Evolutionary conservation across 2,113 vertebrate species (phyloP), one percentile per base, ranked within the genome.

Genomic region (Eonycteris spelaea): DNA sequence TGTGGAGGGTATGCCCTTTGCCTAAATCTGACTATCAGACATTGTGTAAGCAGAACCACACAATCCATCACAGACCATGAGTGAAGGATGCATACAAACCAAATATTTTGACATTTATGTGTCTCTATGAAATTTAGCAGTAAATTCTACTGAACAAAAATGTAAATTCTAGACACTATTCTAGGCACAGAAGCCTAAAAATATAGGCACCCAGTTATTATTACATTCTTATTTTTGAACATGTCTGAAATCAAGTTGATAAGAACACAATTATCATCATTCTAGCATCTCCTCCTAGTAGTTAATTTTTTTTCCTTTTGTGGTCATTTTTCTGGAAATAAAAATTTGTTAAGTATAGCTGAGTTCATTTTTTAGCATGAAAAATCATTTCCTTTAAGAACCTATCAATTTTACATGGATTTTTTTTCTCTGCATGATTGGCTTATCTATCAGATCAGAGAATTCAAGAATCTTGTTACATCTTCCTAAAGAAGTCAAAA

Each of bases 401-500:
- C 11, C 12, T 78, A 91, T 4, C 48, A 78, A 13, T 30, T 86
- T 79, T 70, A 45, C 26, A 57, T 63, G 3, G 8, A 21, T 92
- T 89, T 59, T 78, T 75, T 77, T 59, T 59, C 57, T 43, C 3
- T 70, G 21, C 1, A 43, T 79, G 78, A 67, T 38, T 92, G 57
- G 22, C 22, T 75, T 16, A 92, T 59, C 11, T 77, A 55, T 70
- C 71, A 93, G 35, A 43, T 16, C 11, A 59, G 45, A 95, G 40
- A 74, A 86, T 95, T 89, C 13, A 51, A 68, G 26, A 95, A 96
- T 59, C 19, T 86, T 87, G 15, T 86, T 77, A 45, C 40, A n/a
- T 63, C 51, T 93, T 95, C 22, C 82, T 87, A 73, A 78, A 93
- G 26, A 92, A 95, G 15, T 80, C n/a, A 40, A 6, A 48, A 13